Evolutionary conservation across 2,113 vertebrate species (phyloP).

Genomic region (Ctenodactylus gundi): DNA sequence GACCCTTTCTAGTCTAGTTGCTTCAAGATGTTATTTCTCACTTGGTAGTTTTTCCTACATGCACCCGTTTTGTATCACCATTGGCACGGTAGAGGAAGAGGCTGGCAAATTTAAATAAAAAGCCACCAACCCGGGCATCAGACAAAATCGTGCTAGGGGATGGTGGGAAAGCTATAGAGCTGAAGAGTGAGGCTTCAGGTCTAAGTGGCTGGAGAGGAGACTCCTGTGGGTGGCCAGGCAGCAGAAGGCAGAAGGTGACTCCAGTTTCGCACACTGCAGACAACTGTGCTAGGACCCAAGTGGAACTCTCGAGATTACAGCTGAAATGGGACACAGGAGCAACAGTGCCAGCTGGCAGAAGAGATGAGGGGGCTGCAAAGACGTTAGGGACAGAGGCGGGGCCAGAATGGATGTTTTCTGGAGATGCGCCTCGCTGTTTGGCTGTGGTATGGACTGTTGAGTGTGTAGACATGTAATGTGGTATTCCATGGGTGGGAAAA

Average conservation of each 20-base stretch:
- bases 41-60: constrained; percentile 6
- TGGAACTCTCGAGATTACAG: background rate
- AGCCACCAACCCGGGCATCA: background rate
- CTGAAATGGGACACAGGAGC: no score
- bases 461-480: background rate
- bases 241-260: background rate
- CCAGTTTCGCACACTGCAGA: background rate
- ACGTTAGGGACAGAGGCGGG: background rate
- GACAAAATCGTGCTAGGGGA: background rate
- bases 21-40: constrained; percentile 24
- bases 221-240: background rate
- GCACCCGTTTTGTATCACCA: background rate
- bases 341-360: background rate
- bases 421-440: background rate
- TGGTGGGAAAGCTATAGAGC: background rate
- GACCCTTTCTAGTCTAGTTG: background rate
- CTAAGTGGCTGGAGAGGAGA: background rate
- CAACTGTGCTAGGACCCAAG: background rate
- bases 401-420: background rate
- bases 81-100: constrained; percentile 2
- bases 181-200: background rate
- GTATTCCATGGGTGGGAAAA: background rate
- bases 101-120: background rate
- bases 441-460: background rate
- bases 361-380: background rate